A percentile compares a stretch with the other conserved stretches of the same genome.
Evolutionary conservation across 2,888 invertebrate genomes (phyloP).

Genomic region (Lepidonotus clava): DNA sequence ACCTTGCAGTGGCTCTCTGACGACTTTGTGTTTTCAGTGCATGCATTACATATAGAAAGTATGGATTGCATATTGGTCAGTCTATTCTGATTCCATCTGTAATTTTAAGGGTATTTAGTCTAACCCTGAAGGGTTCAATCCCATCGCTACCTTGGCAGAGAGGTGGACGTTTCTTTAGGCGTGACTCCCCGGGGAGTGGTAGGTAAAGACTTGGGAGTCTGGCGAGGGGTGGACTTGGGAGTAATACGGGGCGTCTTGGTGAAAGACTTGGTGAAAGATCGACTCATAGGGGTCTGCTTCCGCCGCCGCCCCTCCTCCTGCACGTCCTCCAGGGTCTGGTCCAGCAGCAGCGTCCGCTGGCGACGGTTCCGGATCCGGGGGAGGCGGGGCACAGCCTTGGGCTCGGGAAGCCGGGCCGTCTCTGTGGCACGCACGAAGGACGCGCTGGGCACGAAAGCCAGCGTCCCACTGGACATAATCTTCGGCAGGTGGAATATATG

Average conservation of each 20-base stretch:
- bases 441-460: constrained; percentile 26
- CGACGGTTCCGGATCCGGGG: not conserved
- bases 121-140: no score
- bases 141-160: not conserved
- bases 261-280: not conserved
- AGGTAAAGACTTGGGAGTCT: not conserved
- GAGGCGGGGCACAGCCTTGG: not conserved
- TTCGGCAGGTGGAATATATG: constrained; percentile 50
- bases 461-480: constrained; percentile 29
- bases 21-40: no score
- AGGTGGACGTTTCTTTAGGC: not conserved
- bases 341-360: not conserved
- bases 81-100: no score
- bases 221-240: not conserved
- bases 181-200: constrained; percentile 17
- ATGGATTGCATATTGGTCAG: no score
- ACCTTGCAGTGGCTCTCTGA: no score
- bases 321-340: constrained; percentile 29
- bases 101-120: no score
- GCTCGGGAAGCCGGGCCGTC: not conserved
- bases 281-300: not conserved
- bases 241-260: constrained; percentile 20
- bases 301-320: constrained; percentile 19
- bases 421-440: not conserved
- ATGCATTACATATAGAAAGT: no score